phyloP scores from a whole-genome alignment of 2,113 vertebrate species.

The Sylvilagus bachmani region DNA sequence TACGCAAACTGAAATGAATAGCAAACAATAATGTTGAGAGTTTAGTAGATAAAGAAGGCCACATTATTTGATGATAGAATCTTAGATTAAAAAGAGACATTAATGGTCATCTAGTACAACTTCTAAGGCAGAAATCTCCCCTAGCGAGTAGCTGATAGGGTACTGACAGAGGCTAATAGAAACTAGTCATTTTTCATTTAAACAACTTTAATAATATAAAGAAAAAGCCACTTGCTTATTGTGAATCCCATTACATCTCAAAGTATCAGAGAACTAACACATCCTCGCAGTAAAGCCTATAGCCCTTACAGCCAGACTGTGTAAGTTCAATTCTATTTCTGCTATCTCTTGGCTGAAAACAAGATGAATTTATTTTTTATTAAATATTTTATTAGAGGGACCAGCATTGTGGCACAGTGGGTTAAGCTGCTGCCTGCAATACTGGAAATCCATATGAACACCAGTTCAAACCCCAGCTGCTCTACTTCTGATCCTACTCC shows the following conservation, averaged over 20 bases:
- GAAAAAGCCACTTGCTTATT: not conserved
- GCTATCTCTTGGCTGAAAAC: not conserved
- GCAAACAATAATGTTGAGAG: not conserved
- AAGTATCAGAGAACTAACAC: not conserved
- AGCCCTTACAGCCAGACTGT: not conserved
- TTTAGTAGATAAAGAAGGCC: not conserved
- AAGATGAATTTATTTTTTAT: no score
- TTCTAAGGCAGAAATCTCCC: not conserved
- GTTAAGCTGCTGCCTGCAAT: no score
- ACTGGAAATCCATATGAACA: no score
- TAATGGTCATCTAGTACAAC: not conserved
- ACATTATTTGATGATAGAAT: constrained; percentile 32
- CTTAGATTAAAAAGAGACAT: constrained; percentile 10
- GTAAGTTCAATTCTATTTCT: constrained; percentile 13
- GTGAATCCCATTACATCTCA: not conserved
- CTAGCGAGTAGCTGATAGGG: not conserved
- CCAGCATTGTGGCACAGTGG: no score
- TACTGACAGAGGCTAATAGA: not conserved
- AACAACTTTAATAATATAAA: not conserved
- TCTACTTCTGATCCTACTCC: no score
- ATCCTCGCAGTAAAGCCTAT: not conserved
- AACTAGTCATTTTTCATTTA: constrained; percentile 13
- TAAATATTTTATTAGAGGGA: no score
- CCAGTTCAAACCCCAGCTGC: no score
- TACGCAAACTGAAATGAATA: not conserved